Evolutionary conservation across 1,140 invertebrate genomes (phyloP).

Genomic region (Drosophila nigromelanica): DNA sequence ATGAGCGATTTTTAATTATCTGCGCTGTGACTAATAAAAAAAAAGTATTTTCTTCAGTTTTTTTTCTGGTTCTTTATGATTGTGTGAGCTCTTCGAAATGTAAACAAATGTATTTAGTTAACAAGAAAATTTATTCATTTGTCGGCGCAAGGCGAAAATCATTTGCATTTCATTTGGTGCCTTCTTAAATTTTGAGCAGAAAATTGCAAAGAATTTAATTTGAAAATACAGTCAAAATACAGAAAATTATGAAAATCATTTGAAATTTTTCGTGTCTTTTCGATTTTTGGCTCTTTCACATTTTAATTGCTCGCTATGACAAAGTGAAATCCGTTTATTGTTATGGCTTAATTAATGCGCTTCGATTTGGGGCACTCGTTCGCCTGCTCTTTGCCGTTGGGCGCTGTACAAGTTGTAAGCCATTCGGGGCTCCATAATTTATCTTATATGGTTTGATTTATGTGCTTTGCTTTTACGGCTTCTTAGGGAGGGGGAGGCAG

Average conservation of each 20-base stretch:
- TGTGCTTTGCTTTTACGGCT: slow-evolving; percentile 12
- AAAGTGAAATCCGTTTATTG: slow-evolving; percentile 55
- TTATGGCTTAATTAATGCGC: slow-evolving; percentile 66
- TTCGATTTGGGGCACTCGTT: slow-evolving; percentile 36
- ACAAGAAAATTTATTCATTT: slow-evolving; percentile 35
- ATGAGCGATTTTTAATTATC: slow-evolving; percentile 50
- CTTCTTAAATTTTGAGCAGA: slow-evolving; percentile 1
- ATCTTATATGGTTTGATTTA: slow-evolving; percentile 51
- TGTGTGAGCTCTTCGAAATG: slow-evolving; percentile 32
- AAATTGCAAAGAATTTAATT: slow-evolving; percentile 6
- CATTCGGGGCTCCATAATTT: slow-evolving; percentile 22
- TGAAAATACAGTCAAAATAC: slow-evolving; percentile 10
- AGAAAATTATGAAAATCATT: slow-evolving; percentile 35
- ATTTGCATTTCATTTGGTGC: slow-evolving; percentile 18
- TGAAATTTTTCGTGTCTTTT: slow-evolving; percentile 7
- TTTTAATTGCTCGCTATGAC: slow-evolving; percentile 36
- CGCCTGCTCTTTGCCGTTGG: background rate
- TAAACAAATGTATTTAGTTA: slow-evolving; percentile 54
- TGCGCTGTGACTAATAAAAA: slow-evolving; percentile 34
- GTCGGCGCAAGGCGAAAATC: slow-evolving; percentile 22
- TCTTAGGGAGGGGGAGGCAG: background rate
- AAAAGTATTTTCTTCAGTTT: background rate
- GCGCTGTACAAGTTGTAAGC: slow-evolving; percentile 8
- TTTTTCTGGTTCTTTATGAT: background rate
- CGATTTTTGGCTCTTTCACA: slow-evolving; percentile 9